These are phyloP conservation scores for Limonius californicus DNA, from an alignment of 1,140 invertebrate species.

Conservation along the genomic window DNA sequence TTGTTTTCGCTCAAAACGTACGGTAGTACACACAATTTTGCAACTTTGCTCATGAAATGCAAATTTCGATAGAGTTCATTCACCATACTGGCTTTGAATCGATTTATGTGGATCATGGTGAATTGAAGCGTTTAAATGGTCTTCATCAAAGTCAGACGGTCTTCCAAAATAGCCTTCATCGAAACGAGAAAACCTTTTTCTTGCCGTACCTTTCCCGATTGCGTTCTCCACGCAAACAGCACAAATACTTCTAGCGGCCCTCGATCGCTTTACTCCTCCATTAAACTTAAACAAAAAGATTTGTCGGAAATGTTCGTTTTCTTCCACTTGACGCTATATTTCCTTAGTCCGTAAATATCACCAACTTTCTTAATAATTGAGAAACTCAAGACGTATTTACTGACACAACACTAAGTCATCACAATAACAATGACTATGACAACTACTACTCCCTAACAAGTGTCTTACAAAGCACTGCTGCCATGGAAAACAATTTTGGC, in stretches of 20 bases:
- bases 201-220: neutral
- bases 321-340: neutral
- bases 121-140: too few relatives aligned
- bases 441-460: too few relatives aligned
- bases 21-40: neutral
- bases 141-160: too few relatives aligned
- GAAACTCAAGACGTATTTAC: too few relatives aligned
- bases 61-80: neutral
- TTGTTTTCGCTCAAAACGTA: neutral
- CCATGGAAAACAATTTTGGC: too few relatives aligned
- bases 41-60: neutral
- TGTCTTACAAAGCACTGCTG: too few relatives aligned
- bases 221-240: neutral
- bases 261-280: neutral
- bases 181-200: neutral
- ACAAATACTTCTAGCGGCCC: neutral
- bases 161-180: neutral
- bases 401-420: too few relatives aligned
- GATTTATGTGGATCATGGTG: too few relatives aligned
- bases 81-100: too few relatives aligned
- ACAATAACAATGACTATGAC: too few relatives aligned
- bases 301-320: neutral
- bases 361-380: too few relatives aligned
- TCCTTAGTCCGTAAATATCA: too few relatives aligned
- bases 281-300: neutral